phyloP scores from a whole-genome alignment of 2,113 vertebrate species.

The Cavia aperea region DNA sequence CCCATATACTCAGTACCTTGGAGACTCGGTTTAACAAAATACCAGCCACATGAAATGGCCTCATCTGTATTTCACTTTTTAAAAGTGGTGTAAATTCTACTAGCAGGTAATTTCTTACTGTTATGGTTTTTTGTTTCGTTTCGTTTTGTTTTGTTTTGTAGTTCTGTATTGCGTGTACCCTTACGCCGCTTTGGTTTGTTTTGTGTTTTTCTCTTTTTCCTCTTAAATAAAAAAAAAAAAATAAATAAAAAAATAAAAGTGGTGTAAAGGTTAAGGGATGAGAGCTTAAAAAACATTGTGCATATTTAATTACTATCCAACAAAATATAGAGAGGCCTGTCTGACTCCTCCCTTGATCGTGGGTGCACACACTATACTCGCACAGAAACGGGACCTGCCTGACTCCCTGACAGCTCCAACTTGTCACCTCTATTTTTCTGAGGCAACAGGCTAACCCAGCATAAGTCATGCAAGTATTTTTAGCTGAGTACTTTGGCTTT shows the following conservation, averaged over 20 bases:
- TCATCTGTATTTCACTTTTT: constrained; percentile 1
- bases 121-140: no score
- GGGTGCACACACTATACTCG: neutral
- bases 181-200: no score
- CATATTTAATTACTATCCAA: neutral
- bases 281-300: neutral
- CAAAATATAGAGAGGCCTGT: neutral
- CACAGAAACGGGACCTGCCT: neutral
- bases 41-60: neutral
- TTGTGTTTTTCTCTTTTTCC: no score
- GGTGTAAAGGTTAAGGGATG: neutral
- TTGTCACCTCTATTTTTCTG: constrained; percentile 30
- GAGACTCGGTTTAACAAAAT: constrained; percentile 41
- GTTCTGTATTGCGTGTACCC: no score
- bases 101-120: no score
- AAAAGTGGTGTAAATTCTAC: neutral
- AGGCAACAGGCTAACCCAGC: neutral
- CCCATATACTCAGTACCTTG: neutral
- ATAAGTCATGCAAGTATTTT: constrained; percentile 33
- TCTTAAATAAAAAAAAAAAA: no score
- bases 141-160: no score
- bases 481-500: constrained; percentile 37
- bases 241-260: neutral
- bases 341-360: neutral
- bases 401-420: neutral